Evolutionary conservation across 1,140 invertebrate genomes (phyloP).

Genomic region (Dendroctonus valens): DNA sequence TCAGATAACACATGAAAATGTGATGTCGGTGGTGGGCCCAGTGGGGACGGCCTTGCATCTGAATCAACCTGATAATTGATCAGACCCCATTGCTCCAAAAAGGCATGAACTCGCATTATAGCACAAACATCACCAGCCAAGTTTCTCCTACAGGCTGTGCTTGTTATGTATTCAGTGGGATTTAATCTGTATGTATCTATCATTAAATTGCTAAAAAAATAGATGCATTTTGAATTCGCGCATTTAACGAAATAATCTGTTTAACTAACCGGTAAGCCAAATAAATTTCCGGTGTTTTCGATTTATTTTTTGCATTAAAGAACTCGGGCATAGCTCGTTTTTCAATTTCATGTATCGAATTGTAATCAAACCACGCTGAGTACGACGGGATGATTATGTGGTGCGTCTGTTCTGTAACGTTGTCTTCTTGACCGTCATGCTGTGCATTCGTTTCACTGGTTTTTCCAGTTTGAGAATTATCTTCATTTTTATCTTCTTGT

Average conservation of each 20-base stretch:
- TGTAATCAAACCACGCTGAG: slow-evolving; percentile 99
- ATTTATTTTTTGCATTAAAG: slow-evolving; percentile 98
- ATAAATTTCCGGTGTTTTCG: slow-evolving; percentile 98
- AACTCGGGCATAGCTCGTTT: slow-evolving; percentile 96
- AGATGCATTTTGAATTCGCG: neutral
- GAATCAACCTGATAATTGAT: slow-evolving; percentile 97
- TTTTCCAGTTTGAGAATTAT: slow-evolving; percentile 58
- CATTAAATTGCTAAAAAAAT: slow-evolving; percentile 90
- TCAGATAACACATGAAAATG: slow-evolving; percentile 99
- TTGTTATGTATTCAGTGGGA: slow-evolving; percentile 98
- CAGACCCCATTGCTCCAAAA: slow-evolving; percentile 98
- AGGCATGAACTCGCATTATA: slow-evolving; percentile 98
- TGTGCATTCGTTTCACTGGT: slow-evolving; percentile 57
- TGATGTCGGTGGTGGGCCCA: slow-evolving; percentile 99
- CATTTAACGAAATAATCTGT: neutral
- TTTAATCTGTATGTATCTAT: slow-evolving; percentile 98
- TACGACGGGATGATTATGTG: slow-evolving; percentile 99
- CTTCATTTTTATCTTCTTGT: slow-evolving; percentile 58
- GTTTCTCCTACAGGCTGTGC: slow-evolving; percentile 96
- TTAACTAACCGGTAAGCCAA: slow-evolving; percentile 75
- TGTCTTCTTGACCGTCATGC: slow-evolving; percentile 88
- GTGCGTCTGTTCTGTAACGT: slow-evolving; percentile 97
- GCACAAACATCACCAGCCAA: slow-evolving; percentile 98
- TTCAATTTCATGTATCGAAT: slow-evolving; percentile 95
- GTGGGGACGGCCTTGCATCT: slow-evolving; percentile 91